These are phyloP conservation scores for Brachyptera putata DNA, from an alignment of 2,888 invertebrate genomes.

Conservation along the genomic window DNA sequence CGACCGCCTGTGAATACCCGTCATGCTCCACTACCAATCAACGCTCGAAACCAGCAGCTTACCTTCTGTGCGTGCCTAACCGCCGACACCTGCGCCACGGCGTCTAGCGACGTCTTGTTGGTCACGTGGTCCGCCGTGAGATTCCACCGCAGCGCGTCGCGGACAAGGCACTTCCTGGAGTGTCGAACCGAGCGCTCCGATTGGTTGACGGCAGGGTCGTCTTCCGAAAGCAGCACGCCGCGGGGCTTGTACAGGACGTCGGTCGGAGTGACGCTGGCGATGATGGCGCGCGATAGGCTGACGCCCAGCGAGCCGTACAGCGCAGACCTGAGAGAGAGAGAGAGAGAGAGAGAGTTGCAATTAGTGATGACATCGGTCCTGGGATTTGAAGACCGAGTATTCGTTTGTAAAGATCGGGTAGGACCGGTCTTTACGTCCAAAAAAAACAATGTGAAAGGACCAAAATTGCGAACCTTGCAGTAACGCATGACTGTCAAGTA, in stretches of 20 bases:
- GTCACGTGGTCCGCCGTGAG: slow-evolving; percentile 36
- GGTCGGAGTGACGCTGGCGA: slow-evolving; percentile 47
- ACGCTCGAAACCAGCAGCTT: too few relatives aligned
- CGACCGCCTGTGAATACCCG: too few relatives aligned
- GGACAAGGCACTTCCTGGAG: slow-evolving; percentile 37
- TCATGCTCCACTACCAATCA: too few relatives aligned
- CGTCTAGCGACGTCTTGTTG: slow-evolving; percentile 41
- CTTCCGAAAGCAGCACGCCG: slow-evolving; percentile 44
- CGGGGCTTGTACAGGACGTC: slow-evolving; percentile 43
- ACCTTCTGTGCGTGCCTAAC: slow-evolving; percentile 44
- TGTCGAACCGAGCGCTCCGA: slow-evolving; percentile 37
- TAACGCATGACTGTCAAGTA: too few relatives aligned
- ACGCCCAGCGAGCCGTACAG: slow-evolving; percentile 50
- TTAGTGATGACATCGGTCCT: too few relatives aligned
- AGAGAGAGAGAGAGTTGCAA: too few relatives aligned
- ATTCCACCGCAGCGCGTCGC: slow-evolving; percentile 37
- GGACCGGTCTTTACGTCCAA: too few relatives aligned
- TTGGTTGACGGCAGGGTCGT: slow-evolving; percentile 44
- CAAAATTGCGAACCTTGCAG: too few relatives aligned
- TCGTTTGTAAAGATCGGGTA: too few relatives aligned
- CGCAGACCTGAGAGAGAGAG: slow-evolving; percentile 49
- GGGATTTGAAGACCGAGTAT: too few relatives aligned
- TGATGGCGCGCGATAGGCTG: slow-evolving; percentile 47
- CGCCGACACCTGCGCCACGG: slow-evolving; percentile 41
- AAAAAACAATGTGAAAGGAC: too few relatives aligned